Conservation (phyloP, 2,888 invertebrate species). For the Nowickia ferox region DNA sequence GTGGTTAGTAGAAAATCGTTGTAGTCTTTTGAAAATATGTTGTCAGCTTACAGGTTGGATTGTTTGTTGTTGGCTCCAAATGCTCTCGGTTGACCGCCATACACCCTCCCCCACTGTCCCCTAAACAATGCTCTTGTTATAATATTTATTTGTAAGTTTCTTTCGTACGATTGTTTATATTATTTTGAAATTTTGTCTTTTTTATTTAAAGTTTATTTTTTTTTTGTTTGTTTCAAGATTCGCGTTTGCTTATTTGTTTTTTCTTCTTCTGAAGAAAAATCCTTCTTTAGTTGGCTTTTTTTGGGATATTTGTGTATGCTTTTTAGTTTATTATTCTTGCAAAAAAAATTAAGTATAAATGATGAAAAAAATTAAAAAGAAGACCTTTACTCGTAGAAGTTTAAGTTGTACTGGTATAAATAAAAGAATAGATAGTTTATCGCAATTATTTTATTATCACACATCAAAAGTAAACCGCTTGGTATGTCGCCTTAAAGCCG, state of each 20-base stretch:
- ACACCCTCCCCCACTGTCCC: slow-evolving; percentile 19
- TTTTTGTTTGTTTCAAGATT: slow-evolving; percentile 54
- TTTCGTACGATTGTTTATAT: slow-evolving; percentile 63
- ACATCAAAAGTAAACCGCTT: slow-evolving; percentile 70
- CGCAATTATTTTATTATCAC: slow-evolving; percentile 72
- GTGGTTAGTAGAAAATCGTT: slow-evolving; percentile 34
- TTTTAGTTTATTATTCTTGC: slow-evolving; percentile 36
- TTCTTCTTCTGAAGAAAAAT: neutral
- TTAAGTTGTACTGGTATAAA: slow-evolving; percentile 31
- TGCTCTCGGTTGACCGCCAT: slow-evolving; percentile 27
- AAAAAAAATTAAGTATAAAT: slow-evolving; percentile 15
- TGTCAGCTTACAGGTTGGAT: slow-evolving; percentile 67
- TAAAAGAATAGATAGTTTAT: slow-evolving; percentile 71
- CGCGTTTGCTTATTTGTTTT: slow-evolving; percentile 22
- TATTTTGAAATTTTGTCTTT: slow-evolving; percentile 45
- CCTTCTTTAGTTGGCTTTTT: slow-evolving; percentile 24
- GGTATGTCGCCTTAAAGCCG: slow-evolving; percentile 67
- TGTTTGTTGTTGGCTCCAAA: slow-evolving; percentile 24
- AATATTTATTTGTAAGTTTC: slow-evolving; percentile 46
- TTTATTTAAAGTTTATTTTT: slow-evolving; percentile 12
- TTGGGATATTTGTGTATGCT: slow-evolving; percentile 16
- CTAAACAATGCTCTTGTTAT: slow-evolving; percentile 52
- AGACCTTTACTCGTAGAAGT: slow-evolving; percentile 40
- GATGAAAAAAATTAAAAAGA: slow-evolving; percentile 24
- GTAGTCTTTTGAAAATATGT: slow-evolving; percentile 53